Conservation (phyloP, 1,140 invertebrate genomes). For the Megalopta genalis region DNA sequence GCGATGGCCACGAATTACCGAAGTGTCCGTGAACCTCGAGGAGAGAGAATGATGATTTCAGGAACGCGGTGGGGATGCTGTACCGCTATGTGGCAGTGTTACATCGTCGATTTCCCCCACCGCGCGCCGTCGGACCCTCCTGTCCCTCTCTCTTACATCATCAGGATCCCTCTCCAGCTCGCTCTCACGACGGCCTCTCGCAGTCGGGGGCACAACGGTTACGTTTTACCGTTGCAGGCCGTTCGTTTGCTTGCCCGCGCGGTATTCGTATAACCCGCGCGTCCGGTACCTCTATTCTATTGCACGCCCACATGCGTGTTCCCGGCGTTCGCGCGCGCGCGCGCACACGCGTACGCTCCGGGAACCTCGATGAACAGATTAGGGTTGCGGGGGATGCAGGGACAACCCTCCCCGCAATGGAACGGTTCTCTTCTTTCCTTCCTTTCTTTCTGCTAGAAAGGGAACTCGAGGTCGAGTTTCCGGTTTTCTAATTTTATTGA, state of each 20-base stretch:
- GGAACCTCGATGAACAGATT: neutral
- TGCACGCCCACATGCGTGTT: constrained; percentile 44
- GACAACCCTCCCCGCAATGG: neutral
- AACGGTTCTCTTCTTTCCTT: neutral
- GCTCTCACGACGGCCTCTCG: constrained; percentile 53
- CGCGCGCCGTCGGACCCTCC: neutral
- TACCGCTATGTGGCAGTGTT: constrained; percentile 74
- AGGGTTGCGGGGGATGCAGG: neutral
- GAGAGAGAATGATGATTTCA: constrained; percentile 53
- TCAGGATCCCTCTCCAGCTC: constrained; percentile 33
- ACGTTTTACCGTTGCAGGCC: constrained; percentile 72
- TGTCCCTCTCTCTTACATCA: constrained; percentile 47
- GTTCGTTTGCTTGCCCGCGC: constrained; percentile 46
- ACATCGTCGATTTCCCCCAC: constrained; percentile 61
- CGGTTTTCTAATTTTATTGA: too few species aligned
- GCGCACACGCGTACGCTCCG: neutral
- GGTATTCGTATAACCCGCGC: constrained; percentile 53
- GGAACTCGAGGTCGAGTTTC: too few species aligned
- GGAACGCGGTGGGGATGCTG: constrained; percentile 63
- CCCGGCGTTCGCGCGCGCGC: neutral
- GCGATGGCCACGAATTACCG: constrained; percentile 62
- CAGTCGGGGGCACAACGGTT: constrained; percentile 71
- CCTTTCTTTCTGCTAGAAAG: neutral
- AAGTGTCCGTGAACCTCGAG: constrained; percentile 59
- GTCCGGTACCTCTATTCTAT: constrained; percentile 48